phyloP scores from a whole-genome alignment of 2,113 vertebrate genomes.

The Carettochelys insculpta region DNA sequence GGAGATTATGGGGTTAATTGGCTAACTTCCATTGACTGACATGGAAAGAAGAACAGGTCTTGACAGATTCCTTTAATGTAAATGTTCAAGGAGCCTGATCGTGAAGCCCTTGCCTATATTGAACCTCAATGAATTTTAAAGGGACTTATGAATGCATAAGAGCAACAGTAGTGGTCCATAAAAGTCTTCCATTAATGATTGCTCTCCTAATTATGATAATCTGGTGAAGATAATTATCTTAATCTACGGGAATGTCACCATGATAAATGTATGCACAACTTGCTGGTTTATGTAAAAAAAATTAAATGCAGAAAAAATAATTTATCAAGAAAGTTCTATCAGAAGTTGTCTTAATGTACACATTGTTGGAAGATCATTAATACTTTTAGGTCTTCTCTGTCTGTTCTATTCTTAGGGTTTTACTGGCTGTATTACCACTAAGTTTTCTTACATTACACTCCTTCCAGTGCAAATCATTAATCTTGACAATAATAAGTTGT shows the following conservation, averaged over 20 bases:
- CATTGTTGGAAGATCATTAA: neutral
- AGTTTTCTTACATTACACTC: conserved; percentile 20
- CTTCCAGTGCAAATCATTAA: conserved; percentile 44
- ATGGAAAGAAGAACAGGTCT: neutral
- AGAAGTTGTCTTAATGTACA: neutral
- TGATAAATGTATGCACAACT: neutral
- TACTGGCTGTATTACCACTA: neutral
- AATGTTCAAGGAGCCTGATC: conserved; percentile 9
- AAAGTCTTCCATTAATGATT: neutral
- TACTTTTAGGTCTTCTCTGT: conserved; percentile 18
- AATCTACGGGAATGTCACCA: neutral
- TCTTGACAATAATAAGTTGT: conserved; percentile 28
- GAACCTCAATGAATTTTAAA: conserved; percentile 1
- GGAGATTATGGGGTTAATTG: neutral
- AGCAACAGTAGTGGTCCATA: neutral
- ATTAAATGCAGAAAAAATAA: neutral
- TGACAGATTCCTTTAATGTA: neutral
- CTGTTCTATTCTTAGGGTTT: neutral
- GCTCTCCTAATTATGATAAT: neutral
- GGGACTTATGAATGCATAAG: neutral
- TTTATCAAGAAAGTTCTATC: conserved; percentile 1
- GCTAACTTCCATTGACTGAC: neutral
- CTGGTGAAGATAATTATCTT: neutral
- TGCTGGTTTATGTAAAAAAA: conserved; percentile 11
- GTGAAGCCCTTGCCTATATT: conserved; percentile 23